Conservation (phyloP, 1,140 invertebrate species). For the Drosophila erecta region DNA sequence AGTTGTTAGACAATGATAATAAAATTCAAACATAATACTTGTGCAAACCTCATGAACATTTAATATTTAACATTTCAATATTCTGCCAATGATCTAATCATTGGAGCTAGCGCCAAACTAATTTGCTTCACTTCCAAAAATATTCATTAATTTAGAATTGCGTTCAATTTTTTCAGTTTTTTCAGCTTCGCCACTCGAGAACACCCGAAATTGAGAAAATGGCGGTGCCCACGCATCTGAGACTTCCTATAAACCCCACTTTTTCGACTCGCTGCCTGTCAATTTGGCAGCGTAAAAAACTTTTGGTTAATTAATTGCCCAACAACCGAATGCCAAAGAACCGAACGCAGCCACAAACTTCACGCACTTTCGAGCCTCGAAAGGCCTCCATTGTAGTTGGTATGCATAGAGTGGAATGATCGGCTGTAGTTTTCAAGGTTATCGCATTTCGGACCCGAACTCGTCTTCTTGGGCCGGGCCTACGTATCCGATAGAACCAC, state of each 20-base stretch:
- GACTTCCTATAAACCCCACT: constrained; percentile 3
- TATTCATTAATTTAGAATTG: constrained; percentile 50
- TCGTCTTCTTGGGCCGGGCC: constrained; percentile 43
- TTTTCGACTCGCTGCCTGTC: constrained; percentile 51
- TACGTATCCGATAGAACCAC: constrained; percentile 21
- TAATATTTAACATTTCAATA: too few relatives aligned
- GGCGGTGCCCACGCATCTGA: constrained; percentile 36
- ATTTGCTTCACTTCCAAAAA: constrained; percentile 25
- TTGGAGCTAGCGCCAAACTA: not conserved
- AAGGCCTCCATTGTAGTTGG: constrained; percentile 37
- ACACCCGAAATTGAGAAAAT: constrained; percentile 24
- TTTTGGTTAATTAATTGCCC: constrained; percentile 74
- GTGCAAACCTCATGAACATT: too few relatives aligned
- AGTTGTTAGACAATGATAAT: not conserved
- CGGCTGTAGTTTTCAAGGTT: constrained; percentile 81
- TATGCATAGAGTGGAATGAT: constrained; percentile 84
- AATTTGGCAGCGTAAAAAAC: constrained; percentile 60
- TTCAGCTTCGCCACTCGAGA: constrained; percentile 29
- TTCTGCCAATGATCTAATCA: constrained; percentile 16
- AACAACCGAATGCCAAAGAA: constrained; percentile 47
- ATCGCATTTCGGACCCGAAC: constrained; percentile 10
- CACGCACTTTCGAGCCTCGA: constrained; percentile 25
- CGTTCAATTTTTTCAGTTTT: constrained; percentile 42
- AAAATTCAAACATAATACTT: too few relatives aligned
- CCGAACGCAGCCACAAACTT: constrained; percentile 57